Conservation (phyloP, 2,797 vertebrate species). For the Phoxinus dragarum region DNA sequence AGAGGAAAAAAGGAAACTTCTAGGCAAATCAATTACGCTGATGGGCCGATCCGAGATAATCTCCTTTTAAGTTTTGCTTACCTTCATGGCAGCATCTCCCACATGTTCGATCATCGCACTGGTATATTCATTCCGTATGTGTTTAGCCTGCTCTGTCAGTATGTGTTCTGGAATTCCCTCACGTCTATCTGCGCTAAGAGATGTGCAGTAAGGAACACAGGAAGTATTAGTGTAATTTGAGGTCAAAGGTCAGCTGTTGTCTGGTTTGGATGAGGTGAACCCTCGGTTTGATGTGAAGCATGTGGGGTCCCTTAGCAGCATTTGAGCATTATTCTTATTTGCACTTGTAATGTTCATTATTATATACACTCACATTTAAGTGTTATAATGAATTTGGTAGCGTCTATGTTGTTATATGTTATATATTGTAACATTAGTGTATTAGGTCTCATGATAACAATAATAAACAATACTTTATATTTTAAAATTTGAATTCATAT, state of each 20-base stretch:
- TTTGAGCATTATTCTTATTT: not conserved
- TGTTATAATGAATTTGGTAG: not conserved
- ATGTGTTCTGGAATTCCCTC: conserved; percentile 42
- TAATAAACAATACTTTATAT: not conserved
- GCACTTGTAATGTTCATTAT: not conserved
- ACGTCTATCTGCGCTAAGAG: conserved; percentile 25
- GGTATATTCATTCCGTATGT: not conserved
- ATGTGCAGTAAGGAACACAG: conserved; percentile 52
- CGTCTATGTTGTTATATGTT: not conserved
- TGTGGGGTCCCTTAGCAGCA: conserved; percentile 40
- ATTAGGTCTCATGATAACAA: not conserved
- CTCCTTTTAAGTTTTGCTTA: conserved; percentile 34
- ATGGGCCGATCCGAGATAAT: conserved; percentile 50
- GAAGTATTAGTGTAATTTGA: conserved; percentile 62
- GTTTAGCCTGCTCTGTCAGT: not conserved
- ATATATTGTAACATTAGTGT: not conserved
- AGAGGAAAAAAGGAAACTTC: conserved; percentile 45
- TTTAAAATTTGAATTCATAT: not conserved
- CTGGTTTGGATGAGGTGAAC: conserved; percentile 57
- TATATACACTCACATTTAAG: not conserved
- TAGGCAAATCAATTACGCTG: conserved; percentile 62
- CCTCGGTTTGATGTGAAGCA: conserved; percentile 51
- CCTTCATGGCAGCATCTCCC: conserved; percentile 34
- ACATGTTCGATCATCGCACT: not conserved
- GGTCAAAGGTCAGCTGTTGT: conserved; percentile 60